Percentiles rank a stretch among this genome's conserved stretches.
Conservation (phyloP, 2,797 vertebrate genomes). For the Sternarchorhynchus goeldii region DNA sequence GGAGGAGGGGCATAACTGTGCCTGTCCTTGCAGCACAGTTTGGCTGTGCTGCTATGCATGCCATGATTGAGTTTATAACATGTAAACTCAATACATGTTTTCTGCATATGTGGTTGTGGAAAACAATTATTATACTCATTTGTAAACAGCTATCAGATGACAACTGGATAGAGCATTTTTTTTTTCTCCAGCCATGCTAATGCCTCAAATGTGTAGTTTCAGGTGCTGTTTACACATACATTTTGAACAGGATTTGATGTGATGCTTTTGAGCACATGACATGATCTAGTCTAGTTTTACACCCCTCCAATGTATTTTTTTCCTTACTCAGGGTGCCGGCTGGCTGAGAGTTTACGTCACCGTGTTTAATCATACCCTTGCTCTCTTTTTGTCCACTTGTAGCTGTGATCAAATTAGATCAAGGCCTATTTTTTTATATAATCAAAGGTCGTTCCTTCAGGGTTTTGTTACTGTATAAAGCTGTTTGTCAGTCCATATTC, state of each 20-base stretch:
- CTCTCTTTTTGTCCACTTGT: not conserved
- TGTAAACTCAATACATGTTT: not conserved
- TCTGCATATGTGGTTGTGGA: not conserved
- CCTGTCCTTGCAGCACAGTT: conserved; percentile 37
- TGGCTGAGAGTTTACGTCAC: conserved; percentile 10
- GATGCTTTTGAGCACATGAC: not conserved
- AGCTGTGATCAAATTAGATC: conserved; percentile 28
- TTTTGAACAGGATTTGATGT: not conserved
- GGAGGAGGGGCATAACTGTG: conserved; percentile 54
- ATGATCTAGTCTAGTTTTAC: not conserved
- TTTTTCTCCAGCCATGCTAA: not conserved
- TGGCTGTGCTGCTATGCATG: conserved; percentile 43
- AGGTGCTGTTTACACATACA: not conserved
- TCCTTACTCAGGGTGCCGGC: not conserved
- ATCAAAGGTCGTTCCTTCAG: not conserved
- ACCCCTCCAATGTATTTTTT: conserved; percentile 2
- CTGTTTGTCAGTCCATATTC: no score
- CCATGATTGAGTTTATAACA: not conserved
- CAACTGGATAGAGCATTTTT: not conserved
- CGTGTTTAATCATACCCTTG: conserved; percentile 18
- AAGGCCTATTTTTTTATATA: conserved; percentile 15
- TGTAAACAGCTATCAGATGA: not conserved
- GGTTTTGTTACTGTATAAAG: conserved; percentile 17
- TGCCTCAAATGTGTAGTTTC: not conserved
- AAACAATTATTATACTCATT: not conserved